Conservation (phyloP, 53 echinoderm and acorn worm genomes). For the Arbacia lixula region DNA sequence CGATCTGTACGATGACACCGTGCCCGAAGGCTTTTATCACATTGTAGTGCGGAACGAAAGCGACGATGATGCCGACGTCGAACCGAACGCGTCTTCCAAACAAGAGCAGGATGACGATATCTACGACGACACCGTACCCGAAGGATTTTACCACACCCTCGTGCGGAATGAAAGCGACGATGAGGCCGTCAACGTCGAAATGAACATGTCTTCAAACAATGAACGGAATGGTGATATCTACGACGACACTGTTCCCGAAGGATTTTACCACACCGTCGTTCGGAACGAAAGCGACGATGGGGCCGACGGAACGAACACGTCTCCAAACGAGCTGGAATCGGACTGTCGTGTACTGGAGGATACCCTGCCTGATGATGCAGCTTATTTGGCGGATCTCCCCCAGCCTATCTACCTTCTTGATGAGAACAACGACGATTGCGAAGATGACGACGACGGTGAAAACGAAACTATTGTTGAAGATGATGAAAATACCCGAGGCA, state of each 20-base stretch:
- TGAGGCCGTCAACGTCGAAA: neutral
- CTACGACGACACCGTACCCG: neutral
- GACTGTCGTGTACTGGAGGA: too few relatives aligned
- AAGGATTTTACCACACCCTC: neutral
- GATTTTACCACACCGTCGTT: neutral
- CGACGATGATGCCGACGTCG: neutral
- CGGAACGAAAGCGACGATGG: constrained; percentile 13
- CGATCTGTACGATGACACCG: neutral
- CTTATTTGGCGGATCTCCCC: too few relatives aligned
- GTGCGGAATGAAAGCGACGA: constrained; percentile 26
- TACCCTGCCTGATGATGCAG: too few relatives aligned
- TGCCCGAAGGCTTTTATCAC: constrained; percentile 7
- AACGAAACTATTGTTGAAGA: too few relatives aligned
- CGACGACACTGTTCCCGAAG: neutral
- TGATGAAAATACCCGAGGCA: too few relatives aligned
- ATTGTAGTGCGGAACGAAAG: neutral
- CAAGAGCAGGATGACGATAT: neutral
- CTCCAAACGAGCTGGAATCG: too few relatives aligned
- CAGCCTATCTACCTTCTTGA: too few relatives aligned
- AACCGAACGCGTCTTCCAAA: neutral
- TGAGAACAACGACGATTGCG: too few relatives aligned
- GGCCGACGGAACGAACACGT: too few relatives aligned
- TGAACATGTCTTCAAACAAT: too few relatives aligned
- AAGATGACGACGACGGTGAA: too few relatives aligned
- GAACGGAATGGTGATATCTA: neutral